Base-by-base conservation (phyloP, 2,797 vertebrate species). In the Arctocebus calabarensis region DNA sequence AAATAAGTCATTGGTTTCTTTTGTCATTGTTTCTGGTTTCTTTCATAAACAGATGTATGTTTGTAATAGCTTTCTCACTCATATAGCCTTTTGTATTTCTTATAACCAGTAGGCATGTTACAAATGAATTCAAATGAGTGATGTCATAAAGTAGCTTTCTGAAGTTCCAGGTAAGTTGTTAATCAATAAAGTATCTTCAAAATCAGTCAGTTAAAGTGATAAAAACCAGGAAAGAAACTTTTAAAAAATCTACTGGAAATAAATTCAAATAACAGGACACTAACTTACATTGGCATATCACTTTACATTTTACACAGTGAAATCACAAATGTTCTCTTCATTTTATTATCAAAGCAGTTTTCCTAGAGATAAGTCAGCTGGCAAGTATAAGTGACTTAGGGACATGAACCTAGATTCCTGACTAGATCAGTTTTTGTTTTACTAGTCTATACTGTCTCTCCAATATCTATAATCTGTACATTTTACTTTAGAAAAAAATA, bases 321-420 rank as follows among this genome's bases (percentile, higher is more conserved):
- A 88, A 92, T 92, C 55, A 68, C 59, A 92, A 78, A 77, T 90
- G 43, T 71, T 96, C 79, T 1, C 25, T 91, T 91, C 27, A 87
- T 78, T 84, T 93, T n/a, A 55, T 88, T 88, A 61, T 90, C 59
- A 73, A 81, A 92, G 64, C 23, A 91, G 2, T 93, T 95, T 90
- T 45, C 59, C 64, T 45, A 75, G 17, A 84, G 83, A 83, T 75
- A 81, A 84, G 48, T 75, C 43, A 64, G 71, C 77, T 92, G 43
- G 64, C 12, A 96, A 94, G 40, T 86, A 59, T 86, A 59, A 55
- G 57, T 92, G 71, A 23, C 45, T 75, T 95, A 52, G 57, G 40
- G n/a, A 88, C 14, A 34, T 68, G 68, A 93, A 83, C 70, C 20
- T 90, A 52, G 64, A 81, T 87, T 71, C 43, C 71, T 77, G 20